Percentiles rank a stretch among this genome's conserved stretches.
Evolutionary conservation across 37 sponge, comb jelly and placozoan genomes (phyloP).

Genomic region (Halichondria panicea): DNA sequence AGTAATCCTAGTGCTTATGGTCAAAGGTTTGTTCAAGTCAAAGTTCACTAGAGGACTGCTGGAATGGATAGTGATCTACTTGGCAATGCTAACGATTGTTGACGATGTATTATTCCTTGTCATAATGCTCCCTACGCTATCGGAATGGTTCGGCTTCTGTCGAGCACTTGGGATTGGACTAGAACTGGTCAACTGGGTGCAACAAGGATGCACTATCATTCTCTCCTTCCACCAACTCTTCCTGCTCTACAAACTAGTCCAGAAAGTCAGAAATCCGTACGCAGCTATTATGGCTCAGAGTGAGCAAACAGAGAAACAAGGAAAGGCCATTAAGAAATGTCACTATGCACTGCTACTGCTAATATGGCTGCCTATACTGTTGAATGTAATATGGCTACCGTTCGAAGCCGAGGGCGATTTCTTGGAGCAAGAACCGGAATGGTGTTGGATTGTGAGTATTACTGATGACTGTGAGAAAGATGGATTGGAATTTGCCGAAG

Average conservation of each 20-base stretch:
- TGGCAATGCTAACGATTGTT: neutral
- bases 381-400: neutral
- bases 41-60: conserved; percentile 33
- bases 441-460: conserved; percentile 1
- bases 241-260: neutral
- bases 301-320: too few relatives aligned
- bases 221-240: neutral
- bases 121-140: neutral
- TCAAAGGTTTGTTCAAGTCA: neutral
- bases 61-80: neutral
- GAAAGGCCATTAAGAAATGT: neutral
- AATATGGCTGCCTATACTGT: neutral
- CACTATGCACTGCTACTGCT: neutral
- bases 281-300: neutral
- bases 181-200: neutral
- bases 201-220: neutral
- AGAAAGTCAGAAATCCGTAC: neutral
- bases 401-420: neutral
- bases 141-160: neutral
- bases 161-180: neutral
- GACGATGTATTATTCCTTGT: neutral
- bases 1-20: conserved; percentile 17
- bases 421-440: neutral
- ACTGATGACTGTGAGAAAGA: neutral
- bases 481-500: neutral